A percentile compares a stretch with the other conserved stretches of the same genome.
Evolutionary conservation across 2,797 vertebrate species (phyloP).

Genomic region (Adrianichthys oophorus): DNA sequence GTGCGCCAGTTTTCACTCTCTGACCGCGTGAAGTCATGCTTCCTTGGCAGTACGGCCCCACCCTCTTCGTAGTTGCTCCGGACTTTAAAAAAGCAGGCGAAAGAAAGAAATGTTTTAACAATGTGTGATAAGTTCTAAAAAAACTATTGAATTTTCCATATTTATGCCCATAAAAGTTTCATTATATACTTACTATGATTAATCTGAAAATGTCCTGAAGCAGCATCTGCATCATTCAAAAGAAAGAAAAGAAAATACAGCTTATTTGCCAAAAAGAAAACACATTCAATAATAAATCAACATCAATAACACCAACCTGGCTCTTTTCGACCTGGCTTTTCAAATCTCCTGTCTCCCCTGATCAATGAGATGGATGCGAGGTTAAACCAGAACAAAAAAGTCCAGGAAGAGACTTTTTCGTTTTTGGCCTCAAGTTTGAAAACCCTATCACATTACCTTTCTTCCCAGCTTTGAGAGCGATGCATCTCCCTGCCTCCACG

Average conservation of each 20-base stretch:
- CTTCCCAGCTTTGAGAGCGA: constrained; percentile 99
- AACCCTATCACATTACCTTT: constrained; percentile 82
- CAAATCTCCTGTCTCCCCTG: constrained; percentile 97
- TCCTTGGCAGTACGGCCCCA: constrained; percentile 81
- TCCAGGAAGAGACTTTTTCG: background rate
- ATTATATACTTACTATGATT: constrained; percentile 77
- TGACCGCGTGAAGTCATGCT: constrained; percentile 94
- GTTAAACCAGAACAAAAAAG: background rate
- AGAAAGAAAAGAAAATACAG: constrained; percentile 22
- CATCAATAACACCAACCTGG: constrained; percentile 83
- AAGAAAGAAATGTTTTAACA: background rate
- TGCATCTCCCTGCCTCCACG: constrained; percentile 96
- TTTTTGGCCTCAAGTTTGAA: background rate
- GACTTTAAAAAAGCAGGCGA: constrained; percentile 69
- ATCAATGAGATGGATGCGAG: background rate
- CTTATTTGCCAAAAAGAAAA: constrained; percentile 6
- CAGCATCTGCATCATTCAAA: constrained; percentile 56
- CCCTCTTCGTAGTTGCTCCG: constrained; percentile 93
- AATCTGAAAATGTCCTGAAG: constrained; percentile 79
- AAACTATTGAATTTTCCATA: background rate
- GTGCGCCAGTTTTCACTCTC: constrained; percentile 97
- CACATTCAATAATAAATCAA: constrained; percentile 23
- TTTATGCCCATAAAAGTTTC: background rate
- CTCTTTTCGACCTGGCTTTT: constrained; percentile 98
- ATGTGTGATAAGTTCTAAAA: background rate